phyloP scores from a whole-genome alignment of 1,140 invertebrate species.

The Harpegnathos saltator region DNA sequence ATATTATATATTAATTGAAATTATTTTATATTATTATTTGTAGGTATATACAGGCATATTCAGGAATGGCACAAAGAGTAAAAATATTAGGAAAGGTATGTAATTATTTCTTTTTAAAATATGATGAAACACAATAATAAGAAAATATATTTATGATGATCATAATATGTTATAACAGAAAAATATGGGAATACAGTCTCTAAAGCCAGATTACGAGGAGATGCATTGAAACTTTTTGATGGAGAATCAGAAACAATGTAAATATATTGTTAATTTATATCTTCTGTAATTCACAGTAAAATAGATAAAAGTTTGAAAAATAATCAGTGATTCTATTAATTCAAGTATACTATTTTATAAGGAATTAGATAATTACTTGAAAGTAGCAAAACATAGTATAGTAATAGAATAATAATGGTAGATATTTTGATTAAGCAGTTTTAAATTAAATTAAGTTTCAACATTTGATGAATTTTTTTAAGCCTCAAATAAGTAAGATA shows the following conservation, averaged over 20 bases:
- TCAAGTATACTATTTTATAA: too few relatives aligned
- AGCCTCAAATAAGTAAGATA: too few relatives aligned
- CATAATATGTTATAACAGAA: conserved; percentile 5
- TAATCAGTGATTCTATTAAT: too few relatives aligned
- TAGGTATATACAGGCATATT: conserved; percentile 25
- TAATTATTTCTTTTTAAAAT: background rate
- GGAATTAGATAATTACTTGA: too few relatives aligned
- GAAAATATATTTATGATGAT: background rate
- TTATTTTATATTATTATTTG: conserved; percentile 14
- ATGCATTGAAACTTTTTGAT: conserved; percentile 25
- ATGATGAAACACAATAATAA: background rate
- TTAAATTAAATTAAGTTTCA: too few relatives aligned
- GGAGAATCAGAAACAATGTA: conserved; percentile 16
- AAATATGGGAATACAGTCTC: background rate
- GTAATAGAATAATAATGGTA: too few relatives aligned
- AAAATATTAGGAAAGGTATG: conserved; percentile 27
- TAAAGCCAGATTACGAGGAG: conserved; percentile 16
- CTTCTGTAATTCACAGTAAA: background rate
- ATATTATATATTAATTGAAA: background rate
- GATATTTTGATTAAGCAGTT: too few relatives aligned
- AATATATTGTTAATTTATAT: background rate
- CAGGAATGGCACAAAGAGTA: conserved; percentile 31
- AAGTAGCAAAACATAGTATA: too few relatives aligned
- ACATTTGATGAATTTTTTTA: too few relatives aligned
- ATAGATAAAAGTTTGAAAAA: too few relatives aligned